These are phyloP conservation scores for Callitettix versicolor DNA, from an alignment of 1,140 invertebrate genomes.

Conservation along the genomic window DNA sequence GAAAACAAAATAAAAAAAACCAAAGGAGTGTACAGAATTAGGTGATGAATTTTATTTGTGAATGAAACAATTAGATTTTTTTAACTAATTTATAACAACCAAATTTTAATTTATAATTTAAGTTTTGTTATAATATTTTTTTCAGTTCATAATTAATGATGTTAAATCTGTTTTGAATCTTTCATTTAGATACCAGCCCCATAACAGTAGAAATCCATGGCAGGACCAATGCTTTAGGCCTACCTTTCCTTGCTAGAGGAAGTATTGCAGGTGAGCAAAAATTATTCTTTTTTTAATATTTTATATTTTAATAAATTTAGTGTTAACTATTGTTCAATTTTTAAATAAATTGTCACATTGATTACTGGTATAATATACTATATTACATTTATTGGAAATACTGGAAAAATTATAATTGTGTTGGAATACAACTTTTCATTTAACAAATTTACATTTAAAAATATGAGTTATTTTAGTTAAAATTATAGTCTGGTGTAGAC, in stretches of 20 bases:
- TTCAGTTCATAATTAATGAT: too few species aligned
- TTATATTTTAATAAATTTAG: too few species aligned
- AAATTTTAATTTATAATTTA: too few species aligned
- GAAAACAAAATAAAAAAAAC: too few species aligned
- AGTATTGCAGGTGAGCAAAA: constrained; percentile 5
- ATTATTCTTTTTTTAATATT: not conserved
- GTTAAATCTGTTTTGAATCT: not conserved
- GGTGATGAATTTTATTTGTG: not conserved
- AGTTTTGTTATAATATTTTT: too few species aligned
- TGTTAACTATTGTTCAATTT: not conserved
- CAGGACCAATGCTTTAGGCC: constrained; percentile 2
- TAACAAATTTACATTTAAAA: not conserved
- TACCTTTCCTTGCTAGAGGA: not conserved
- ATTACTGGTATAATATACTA: not conserved
- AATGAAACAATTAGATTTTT: not conserved
- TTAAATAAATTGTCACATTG: not conserved
- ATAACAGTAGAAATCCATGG: constrained; percentile 7
- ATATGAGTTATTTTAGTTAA: too few species aligned
- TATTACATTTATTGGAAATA: not conserved
- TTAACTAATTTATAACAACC: too few species aligned
- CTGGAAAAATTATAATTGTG: not conserved
- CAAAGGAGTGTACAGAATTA: too few species aligned
- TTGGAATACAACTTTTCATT: not conserved
- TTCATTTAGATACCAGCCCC: constrained; percentile 1
- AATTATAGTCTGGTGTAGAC: too few species aligned